Evolutionary conservation across 2,888 invertebrate genomes (phyloP), one percentile per base, ranked within the genome.

Genomic region (Imbricaverruca yamaguchii): DNA sequence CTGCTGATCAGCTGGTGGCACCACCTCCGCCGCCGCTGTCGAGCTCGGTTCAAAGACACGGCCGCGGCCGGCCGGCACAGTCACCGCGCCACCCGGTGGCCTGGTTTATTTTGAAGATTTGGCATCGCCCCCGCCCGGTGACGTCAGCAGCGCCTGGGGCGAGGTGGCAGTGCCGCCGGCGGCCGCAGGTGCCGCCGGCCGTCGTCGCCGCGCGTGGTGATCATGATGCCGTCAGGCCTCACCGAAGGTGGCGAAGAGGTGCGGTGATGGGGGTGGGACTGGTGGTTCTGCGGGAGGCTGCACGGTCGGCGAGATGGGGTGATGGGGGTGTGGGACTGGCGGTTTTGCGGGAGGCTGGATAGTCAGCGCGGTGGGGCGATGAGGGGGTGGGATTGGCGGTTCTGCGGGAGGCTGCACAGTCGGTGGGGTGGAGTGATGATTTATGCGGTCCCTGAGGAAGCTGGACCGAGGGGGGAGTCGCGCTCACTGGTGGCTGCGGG

Each of bases 21-120:
- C 39, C 39, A 39, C 39, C 39, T 39, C 39, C 39, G 39, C 39
- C 39, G 39, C 39, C 39, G 39, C 2, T 39, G 39, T 39, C 39
- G 39, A 39, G 39, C 39, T 39, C 39, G 39, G 39, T 69, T 39
- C 69, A 39, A 23, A 25, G 23, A 10, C 8, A 23, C 13, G 13
- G 15, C 39, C 39, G 15, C 39, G 69, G 4, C 69, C 15, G 69
- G 11, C 39, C 15, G 13, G 10, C 63, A 10, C 63, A 0, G 63
- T n/a, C 21, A n/a, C 63, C n/a, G 25, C 67, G n/a, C 21, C 74
- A 21, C 74, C 12, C 4, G 39, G 53, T 18, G 74, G 39, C 74
- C 74, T 18, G 74, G 74, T 53, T 74, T 74, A 74, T 74, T 74
- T 74, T 74, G 74, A 74, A 74, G 23, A 74, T 55, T 53, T 74